Conservation (phyloP, 2,797 vertebrate genomes). For the Triplophysa yarkandensis region DNA sequence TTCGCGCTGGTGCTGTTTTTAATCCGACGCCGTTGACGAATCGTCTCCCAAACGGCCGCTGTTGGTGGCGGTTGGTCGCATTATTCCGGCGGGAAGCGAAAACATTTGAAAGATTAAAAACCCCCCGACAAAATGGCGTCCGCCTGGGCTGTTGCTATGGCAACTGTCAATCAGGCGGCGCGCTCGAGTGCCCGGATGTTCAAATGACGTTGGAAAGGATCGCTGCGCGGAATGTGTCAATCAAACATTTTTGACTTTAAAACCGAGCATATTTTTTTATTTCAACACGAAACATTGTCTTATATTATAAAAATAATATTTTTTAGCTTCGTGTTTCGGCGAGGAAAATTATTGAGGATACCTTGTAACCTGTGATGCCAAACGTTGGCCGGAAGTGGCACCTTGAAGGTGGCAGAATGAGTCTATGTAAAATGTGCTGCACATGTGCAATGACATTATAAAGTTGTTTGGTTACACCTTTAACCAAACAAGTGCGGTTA, state of each 20-base stretch:
- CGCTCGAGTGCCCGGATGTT: slow-evolving; percentile 76
- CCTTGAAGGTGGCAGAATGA: neutral
- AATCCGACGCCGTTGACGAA: slow-evolving; percentile 67
- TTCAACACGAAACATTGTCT: too few relatives aligned
- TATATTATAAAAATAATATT: too few relatives aligned
- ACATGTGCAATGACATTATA: neutral
- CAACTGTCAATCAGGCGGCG: slow-evolving; percentile 86
- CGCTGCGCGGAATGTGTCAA: slow-evolving; percentile 54
- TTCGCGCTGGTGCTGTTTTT: slow-evolving; percentile 67
- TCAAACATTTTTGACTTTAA: slow-evolving; percentile 20
- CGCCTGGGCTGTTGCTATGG: slow-evolving; percentile 81
- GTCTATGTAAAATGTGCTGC: neutral
- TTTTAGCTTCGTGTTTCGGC: too few relatives aligned
- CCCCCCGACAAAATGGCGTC: slow-evolving; percentile 86
- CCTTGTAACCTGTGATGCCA: neutral
- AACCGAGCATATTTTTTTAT: too few relatives aligned
- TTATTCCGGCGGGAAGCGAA: slow-evolving; percentile 84
- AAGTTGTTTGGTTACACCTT: too few relatives aligned
- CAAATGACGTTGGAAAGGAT: slow-evolving; percentile 72
- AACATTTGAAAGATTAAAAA: slow-evolving; percentile 80
- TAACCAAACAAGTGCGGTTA: too few relatives aligned
- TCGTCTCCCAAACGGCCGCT: slow-evolving; percentile 72
- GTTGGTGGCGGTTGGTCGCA: slow-evolving; percentile 73
- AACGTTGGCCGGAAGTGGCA: neutral
- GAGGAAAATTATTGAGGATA: too few relatives aligned